Percentiles rank a stretch among this genome's conserved stretches.
These are phyloP conservation scores for Orchesella cincta DNA, from an alignment of 1,140 invertebrate species.

Conservation along the genomic window DNA sequence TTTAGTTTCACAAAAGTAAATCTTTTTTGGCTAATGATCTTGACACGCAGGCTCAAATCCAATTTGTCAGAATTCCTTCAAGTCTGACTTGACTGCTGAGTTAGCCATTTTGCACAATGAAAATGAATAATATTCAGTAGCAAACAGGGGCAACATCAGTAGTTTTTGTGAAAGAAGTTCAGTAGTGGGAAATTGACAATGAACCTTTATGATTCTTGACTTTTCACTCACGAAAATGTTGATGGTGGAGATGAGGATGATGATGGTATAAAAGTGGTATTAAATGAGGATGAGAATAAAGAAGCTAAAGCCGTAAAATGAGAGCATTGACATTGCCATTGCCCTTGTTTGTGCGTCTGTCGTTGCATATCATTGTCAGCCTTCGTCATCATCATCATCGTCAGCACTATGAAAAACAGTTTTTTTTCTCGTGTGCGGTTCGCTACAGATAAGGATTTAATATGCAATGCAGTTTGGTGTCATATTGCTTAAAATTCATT, in stretches of 20 bases:
- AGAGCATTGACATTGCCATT: conserved; percentile 14
- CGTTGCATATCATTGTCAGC: background rate
- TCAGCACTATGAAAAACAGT: too few species aligned
- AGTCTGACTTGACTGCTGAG: too few species aligned
- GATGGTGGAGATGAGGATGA: background rate
- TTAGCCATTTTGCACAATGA: too few species aligned
- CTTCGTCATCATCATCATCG: background rate
- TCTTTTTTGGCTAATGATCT: background rate
- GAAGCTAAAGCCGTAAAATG: background rate
- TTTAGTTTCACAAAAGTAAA: too few species aligned
- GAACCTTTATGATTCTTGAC: background rate
- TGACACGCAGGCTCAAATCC: background rate
- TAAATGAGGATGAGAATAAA: background rate
- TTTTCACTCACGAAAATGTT: too few species aligned
- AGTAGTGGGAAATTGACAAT: background rate
- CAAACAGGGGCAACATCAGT: too few species aligned
- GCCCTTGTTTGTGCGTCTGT: background rate
- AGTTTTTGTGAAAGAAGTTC: background rate
- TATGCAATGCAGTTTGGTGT: background rate
- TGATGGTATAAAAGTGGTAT: background rate
- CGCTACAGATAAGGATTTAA: background rate
- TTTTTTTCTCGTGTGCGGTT: background rate
- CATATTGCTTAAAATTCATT: conserved; percentile 10
- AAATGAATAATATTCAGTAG: too few species aligned
- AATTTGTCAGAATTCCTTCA: conserved; percentile 17